Evolutionary conservation across 2,113 vertebrate species (phyloP), one percentile per base, ranked within the genome.

Genomic region (Neofelis nebulosa): DNA sequence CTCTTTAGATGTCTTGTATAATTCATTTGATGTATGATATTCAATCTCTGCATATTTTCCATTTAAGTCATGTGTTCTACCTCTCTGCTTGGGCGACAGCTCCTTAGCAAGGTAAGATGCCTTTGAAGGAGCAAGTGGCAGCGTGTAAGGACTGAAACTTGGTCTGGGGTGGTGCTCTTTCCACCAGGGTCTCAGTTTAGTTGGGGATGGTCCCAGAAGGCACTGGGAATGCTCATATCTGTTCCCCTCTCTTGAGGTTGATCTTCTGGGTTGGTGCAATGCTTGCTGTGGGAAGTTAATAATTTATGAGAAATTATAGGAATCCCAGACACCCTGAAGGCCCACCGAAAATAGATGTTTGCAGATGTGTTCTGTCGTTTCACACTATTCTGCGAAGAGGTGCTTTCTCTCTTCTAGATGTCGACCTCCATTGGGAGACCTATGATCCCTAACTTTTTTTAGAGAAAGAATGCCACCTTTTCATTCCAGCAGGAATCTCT

Each of bases 121-220:
- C 15, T 14, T 45, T 16, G 66, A 82, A 14, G 36, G 6, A 52
- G 25, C 61, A 36, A 50, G 21, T 12, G 48, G 7, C 14, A 71
- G 16, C 4, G 1, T 1, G 4, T 5, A 3, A 4, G 41, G n/a
- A 55, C 14, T 33, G 65, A 38, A 79, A 5, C 31, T 25, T 33
- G 41, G n/a, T n/a, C 36, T n/a, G 45, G 19, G 3, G 6, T 11
- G 13, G 33, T 1, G 9, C 18, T 68, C 23, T 55, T 65, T 19
- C 23, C 76, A 36, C 14, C 7, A 38, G 79, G 38, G 33, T 61
- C 79, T 45, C 50, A 3, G 3, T 1, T 4, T n/a, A 55, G 41
- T 29, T 50, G 38, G 2, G 74, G 11, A 6, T 19, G 38, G 41
- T n/a, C n/a, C 52, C 83, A 38, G 23, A 29, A 8, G 63, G 33